Conservation (phyloP, 1,140 invertebrate genomes). For the Macrobrachium nipponense region DNA sequence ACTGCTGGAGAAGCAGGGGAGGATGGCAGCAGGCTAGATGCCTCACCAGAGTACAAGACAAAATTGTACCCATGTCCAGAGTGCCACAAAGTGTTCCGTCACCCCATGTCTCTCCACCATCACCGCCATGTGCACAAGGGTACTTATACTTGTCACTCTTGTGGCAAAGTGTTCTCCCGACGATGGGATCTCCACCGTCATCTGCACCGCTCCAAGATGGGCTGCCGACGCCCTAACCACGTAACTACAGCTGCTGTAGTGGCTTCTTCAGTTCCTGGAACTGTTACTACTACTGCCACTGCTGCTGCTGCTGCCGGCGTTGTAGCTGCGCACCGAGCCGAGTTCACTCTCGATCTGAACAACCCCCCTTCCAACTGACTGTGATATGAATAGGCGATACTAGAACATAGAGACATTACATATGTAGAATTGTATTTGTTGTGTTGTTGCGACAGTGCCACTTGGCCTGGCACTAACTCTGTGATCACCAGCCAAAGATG, state of each 20-base stretch:
- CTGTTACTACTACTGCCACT: conserved; percentile 28
- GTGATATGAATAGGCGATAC: conserved; percentile 63
- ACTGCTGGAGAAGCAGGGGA: conserved; percentile 32
- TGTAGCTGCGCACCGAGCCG: conserved; percentile 49
- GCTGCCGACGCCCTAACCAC: conserved; percentile 61
- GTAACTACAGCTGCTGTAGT: conserved; percentile 32
- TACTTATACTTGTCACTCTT: conserved; percentile 66
- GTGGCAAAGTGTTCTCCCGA: conserved; percentile 65
- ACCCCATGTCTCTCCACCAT: conserved; percentile 66
- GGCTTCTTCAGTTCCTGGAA: conserved; percentile 16
- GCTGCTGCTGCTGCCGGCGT: conserved; percentile 36
- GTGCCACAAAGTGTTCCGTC: conserved; percentile 65
- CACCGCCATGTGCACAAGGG: conserved; percentile 66
- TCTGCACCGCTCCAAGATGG: conserved; percentile 63
- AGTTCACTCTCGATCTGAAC: conserved; percentile 61
- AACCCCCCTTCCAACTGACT: conserved; percentile 64
- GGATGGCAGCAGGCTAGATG: conserved; percentile 32
- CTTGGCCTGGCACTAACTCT: conserved; percentile 49
- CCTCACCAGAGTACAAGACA: conserved; percentile 55
- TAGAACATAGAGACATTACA: conserved; percentile 59
- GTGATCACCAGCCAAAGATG: conserved; percentile 64
- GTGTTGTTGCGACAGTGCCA: conserved; percentile 60
- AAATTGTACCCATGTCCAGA: conserved; percentile 65
- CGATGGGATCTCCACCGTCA: conserved; percentile 65
- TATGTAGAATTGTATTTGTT: conserved; percentile 61